Base-by-base conservation (phyloP, 2,113 vertebrate genomes). In the Oreochromis spilurus region DNA sequence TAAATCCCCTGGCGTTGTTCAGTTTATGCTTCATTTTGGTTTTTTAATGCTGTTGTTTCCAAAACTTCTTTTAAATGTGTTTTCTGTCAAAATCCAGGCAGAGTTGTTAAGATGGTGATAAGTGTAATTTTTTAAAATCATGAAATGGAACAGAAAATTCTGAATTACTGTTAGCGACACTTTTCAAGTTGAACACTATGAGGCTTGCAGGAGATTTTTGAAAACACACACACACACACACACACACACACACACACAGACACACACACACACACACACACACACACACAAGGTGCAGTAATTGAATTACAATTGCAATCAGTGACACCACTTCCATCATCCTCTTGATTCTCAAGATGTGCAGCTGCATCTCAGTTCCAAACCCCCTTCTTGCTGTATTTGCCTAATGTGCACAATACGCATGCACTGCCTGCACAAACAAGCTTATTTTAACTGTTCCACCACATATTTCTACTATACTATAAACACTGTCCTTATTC, bases 391-490 rank as follows among this genome's bases (percentile, higher is more conserved):
- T 80, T 2, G 2, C 17, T 31, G 26, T 40, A 16, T 78, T 36
- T 17, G 13, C 12, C 84, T 43, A 14, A 79, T 26, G 13, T 52
- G 31, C 31, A 54, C 19, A 11, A 70, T 4, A 6, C 52, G 72
- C 52, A 78, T 75, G 34, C 16, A 12, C 60, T 55, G 38, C 88
- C 86, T 81, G 84, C 87, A 91, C 84, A 83, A 86, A 89, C 91
- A 86, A 7, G 83, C 57, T 85, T 87, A 89, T 89, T 90, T 91
- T 5, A 86, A 88, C 70, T 8, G 90, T 93, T 92, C 91, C 91
- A 75, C 91, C 87, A 91, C 93, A 94, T 93, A 88, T 54, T 89
- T 94, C 60, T 86, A 48, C 53, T 31, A 14, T 43, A 65, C 80
- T 62, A 50, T 84, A 84, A 88, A 90, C 89, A 87, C 70, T 82